These are phyloP conservation scores for Scolopax mira DNA, from an alignment of 2,113 vertebrate species.

Conservation along the genomic window DNA sequence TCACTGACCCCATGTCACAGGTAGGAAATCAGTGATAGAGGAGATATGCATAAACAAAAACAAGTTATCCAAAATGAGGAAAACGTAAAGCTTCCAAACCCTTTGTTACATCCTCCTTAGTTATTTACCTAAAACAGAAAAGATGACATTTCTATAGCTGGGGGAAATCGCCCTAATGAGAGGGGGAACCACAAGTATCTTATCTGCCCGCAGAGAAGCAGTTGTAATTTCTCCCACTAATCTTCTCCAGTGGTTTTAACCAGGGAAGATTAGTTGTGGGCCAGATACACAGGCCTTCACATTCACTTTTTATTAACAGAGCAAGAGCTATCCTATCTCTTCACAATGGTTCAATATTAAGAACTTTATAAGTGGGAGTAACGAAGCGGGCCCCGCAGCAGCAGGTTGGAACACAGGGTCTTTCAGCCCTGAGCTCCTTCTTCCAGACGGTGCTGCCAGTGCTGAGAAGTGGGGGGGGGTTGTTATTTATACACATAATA, in stretches of 20 bases:
- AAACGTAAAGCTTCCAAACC: neutral
- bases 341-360: neutral
- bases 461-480: neutral
- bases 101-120: neutral
- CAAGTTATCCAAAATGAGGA: neutral
- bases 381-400: fast-evolving
- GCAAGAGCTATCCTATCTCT: neutral
- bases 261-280: neutral
- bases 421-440: conserved; percentile 11
- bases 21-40: neutral
- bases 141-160: neutral
- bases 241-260: neutral
- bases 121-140: neutral
- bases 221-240: neutral
- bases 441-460: neutral
- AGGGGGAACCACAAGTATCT: neutral
- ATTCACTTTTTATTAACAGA: neutral
- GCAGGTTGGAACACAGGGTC: conserved; percentile 33
- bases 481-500: neutral
- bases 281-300: neutral
- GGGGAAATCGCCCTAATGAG: neutral
- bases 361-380: neutral
- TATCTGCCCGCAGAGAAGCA: neutral
- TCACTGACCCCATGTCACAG: neutral
- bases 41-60: neutral